Percentiles rank a stretch among this genome's conserved stretches.
These are phyloP conservation scores for Amphipoea lucens DNA, from an alignment of 2,888 invertebrate species.

Conservation along the genomic window DNA sequence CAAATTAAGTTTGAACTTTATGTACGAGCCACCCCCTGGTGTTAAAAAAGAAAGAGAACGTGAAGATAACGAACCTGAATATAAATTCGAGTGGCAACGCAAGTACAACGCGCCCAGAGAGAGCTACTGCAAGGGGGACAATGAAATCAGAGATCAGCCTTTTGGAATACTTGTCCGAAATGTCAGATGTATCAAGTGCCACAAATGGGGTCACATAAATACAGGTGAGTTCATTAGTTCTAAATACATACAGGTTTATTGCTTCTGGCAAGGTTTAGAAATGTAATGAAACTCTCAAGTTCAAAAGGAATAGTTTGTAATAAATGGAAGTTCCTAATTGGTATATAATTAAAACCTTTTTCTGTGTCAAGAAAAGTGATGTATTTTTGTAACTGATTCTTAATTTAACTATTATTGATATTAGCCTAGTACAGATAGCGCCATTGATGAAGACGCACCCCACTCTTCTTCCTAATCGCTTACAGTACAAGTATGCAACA, in stretches of 20 bases:
- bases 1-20: slow-evolving; percentile 98
- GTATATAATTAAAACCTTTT: background rate
- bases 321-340: background rate
- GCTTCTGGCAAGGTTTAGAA: background rate
- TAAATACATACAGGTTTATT: background rate
- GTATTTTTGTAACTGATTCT: background rate
- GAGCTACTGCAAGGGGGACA: slow-evolving; percentile 99
- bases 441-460: too few relatives aligned
- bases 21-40: slow-evolving; percentile 99
- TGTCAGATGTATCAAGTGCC: slow-evolving; percentile 99
- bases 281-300: background rate
- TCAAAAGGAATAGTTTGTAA: background rate
- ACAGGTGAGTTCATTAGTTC: slow-evolving; percentile 90
- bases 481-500: too few relatives aligned
- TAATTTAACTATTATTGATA: background rate
- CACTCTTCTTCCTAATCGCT: too few relatives aligned
- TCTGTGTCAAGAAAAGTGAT: background rate
- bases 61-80: slow-evolving; percentile 98
- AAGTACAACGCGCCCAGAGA: slow-evolving; percentile 99
- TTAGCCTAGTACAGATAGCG: background rate
- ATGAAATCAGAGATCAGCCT: slow-evolving; percentile 99
- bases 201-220: slow-evolving; percentile 99
- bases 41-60: slow-evolving; percentile 97
- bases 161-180: slow-evolving; percentile 99
- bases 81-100: slow-evolving; percentile 99